A percentile compares a stretch with the other conserved stretches of the same genome.
Conservation (phyloP, 2,797 vertebrate species). For the Orestias chungarensis region DNA sequence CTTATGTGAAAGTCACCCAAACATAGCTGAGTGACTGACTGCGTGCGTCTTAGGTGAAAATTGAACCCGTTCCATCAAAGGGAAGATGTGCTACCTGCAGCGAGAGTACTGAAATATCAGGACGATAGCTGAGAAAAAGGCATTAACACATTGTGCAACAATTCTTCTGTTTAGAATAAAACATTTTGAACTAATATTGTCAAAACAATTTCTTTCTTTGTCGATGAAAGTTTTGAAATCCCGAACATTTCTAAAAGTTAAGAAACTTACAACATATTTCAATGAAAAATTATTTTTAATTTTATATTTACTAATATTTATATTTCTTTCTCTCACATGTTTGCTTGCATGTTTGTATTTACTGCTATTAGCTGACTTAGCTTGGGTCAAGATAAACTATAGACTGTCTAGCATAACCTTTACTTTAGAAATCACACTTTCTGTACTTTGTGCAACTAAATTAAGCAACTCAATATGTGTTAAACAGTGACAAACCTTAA, state of each 20-base stretch:
- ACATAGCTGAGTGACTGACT: conserved; percentile 23
- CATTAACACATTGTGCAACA: background rate
- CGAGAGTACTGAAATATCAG: conserved; percentile 3
- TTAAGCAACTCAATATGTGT: background rate
- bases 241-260: background rate
- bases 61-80: conserved; percentile 18
- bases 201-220: too few species aligned
- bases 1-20: conserved; percentile 42
- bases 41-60: conserved; percentile 25
- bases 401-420: background rate
- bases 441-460: background rate
- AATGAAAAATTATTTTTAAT: background rate
- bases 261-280: background rate
- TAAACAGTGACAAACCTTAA: background rate
- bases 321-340: background rate
- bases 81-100: background rate
- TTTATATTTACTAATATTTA: background rate
- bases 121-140: conserved; percentile 15
- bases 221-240: background rate
- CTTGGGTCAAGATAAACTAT: background rate
- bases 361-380: background rate
- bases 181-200: background rate
- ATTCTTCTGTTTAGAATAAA: background rate
- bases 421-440: background rate
- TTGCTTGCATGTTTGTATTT: background rate